These are phyloP conservation scores for Anoplius nigerrimus DNA, from an alignment of 2,888 invertebrate species.

Conservation along the genomic window DNA sequence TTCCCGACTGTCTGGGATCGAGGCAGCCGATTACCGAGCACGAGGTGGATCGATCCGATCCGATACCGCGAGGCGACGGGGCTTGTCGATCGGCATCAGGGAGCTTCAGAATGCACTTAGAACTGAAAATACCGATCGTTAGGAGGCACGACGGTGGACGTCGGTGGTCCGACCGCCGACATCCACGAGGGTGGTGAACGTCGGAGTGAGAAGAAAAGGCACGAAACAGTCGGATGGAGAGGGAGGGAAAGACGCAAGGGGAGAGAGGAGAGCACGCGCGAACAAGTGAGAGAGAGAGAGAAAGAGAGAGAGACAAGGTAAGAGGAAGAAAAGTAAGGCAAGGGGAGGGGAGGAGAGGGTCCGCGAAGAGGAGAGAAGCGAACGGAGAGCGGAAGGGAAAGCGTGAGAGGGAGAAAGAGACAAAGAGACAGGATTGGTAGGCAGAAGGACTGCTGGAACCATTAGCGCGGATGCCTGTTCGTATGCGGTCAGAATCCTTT, in stretches of 20 bases:
- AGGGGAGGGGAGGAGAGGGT: constrained; percentile 6
- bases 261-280: constrained; percentile 14
- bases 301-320: not conserved
- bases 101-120: constrained; percentile 29
- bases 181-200: not conserved
- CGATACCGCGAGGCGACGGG: not conserved
- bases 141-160: constrained; percentile 43
- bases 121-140: constrained; percentile 59
- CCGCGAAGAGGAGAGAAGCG: not conserved
- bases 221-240: constrained; percentile 18
- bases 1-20: no score
- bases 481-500: constrained; percentile 64
- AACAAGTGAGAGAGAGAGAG: constrained; percentile 19
- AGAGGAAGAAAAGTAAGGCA: not conserved
- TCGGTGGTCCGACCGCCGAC: constrained; percentile 53
- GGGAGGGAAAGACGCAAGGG: constrained; percentile 10
- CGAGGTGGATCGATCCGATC: not conserved
- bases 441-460: constrained; percentile 61
- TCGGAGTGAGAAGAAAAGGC: not conserved
- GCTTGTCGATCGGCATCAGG: constrained; percentile 18
- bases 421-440: constrained; percentile 15
- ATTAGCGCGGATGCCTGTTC: constrained; percentile 70
- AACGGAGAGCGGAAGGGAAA: constrained; percentile 2
- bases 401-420: constrained; percentile 21
- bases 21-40: not conserved